Percentiles rank a stretch among this genome's conserved stretches.
Evolutionary conservation across 2,797 vertebrate genomes (phyloP).

Genomic region (Eospalax fontanierii): DNA sequence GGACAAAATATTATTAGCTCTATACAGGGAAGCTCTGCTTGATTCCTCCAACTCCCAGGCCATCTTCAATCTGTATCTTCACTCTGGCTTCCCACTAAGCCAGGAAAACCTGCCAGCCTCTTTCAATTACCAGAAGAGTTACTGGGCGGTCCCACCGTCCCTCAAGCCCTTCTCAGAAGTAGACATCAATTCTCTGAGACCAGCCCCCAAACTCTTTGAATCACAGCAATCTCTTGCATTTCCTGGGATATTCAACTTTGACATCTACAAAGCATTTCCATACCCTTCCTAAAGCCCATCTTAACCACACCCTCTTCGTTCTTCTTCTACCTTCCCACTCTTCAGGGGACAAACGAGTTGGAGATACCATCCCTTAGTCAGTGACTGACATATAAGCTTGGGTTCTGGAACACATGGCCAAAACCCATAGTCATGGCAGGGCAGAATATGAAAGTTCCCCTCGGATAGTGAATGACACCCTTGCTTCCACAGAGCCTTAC

Average conservation of each 20-base stretch:
- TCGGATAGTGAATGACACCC: background rate
- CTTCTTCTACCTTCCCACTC: background rate
- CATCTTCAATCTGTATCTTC: slow-evolving; percentile 1
- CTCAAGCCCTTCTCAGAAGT: background rate
- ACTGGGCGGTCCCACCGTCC: background rate
- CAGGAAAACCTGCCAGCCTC: background rate
- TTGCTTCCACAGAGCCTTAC: background rate
- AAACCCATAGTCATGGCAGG: background rate
- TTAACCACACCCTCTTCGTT: background rate
- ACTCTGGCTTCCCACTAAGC: background rate
- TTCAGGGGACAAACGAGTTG: background rate
- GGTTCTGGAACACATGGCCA: slow-evolving; percentile 26
- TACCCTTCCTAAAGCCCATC: background rate
- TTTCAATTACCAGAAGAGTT: background rate
- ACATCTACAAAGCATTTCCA: background rate
- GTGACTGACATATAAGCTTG: background rate
- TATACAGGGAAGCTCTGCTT: background rate
- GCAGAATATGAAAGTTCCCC: background rate
- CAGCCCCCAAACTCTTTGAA: background rate
- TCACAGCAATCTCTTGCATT: background rate
- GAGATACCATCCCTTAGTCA: background rate
- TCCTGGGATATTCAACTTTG: background rate
- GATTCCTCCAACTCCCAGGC: background rate
- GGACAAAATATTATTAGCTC: background rate
- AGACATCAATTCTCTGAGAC: background rate